A percentile compares a stretch with the other conserved stretches of the same genome.
Conservation (phyloP, 2,888 invertebrate genomes). For the Torymus tubicola region DNA sequence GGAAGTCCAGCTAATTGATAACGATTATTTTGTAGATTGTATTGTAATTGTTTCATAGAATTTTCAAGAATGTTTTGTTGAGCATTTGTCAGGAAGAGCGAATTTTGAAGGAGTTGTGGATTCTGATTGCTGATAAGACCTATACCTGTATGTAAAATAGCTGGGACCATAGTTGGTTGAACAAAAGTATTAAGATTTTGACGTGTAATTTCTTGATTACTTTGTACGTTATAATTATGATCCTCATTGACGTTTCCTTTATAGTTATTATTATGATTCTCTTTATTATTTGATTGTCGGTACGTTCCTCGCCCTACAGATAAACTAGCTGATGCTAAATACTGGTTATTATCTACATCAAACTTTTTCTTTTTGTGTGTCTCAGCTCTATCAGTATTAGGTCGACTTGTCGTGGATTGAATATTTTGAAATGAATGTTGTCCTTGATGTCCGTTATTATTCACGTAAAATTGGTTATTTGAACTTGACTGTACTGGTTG, state of each 20-base stretch:
- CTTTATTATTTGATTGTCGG: conserved; percentile 22
- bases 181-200: conserved; percentile 51
- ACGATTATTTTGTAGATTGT: conserved; percentile 65
- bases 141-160: conserved; percentile 65
- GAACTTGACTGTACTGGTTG: conserved; percentile 57
- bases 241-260: conserved; percentile 49
- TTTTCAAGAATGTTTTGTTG: conserved; percentile 64
- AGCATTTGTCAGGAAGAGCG: conserved; percentile 54
- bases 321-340: conserved; percentile 67
- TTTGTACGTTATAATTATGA: conserved; percentile 59
- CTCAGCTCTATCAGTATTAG: conserved; percentile 58
- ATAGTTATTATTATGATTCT: conserved; percentile 12
- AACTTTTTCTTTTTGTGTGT: conserved; percentile 58
- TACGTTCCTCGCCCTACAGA: conserved; percentile 64
- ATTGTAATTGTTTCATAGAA: conserved; percentile 67
- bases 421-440: conserved; percentile 62
- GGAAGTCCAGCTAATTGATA: conserved; percentile 58
- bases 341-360: conserved; percentile 61
- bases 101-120: conserved; percentile 59
- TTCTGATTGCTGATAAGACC: conserved; percentile 63
- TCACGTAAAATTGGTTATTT: conserved; percentile 66
- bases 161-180: conserved; percentile 66
- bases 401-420: conserved; percentile 55
- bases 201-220: conserved; percentile 59
- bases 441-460: conserved; percentile 65